phyloP scores from a whole-genome alignment of 1,140 invertebrate genomes.

The Gryon sp. region DNA sequence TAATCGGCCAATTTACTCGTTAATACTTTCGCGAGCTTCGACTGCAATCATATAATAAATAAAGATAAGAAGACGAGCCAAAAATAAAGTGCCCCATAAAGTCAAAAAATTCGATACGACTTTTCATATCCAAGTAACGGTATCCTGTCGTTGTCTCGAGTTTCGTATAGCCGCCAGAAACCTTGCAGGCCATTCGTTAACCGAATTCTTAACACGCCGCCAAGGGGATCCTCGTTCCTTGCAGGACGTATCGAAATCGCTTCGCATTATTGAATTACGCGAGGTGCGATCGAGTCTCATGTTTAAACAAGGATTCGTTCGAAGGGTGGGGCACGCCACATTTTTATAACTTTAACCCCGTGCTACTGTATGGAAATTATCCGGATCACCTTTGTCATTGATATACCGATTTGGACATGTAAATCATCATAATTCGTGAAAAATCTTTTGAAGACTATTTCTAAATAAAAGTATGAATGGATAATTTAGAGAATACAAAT shows the following conservation, averaged over 20 bases:
- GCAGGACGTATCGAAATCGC: slow-evolving; percentile 41
- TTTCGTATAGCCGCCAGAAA: slow-evolving; percentile 57
- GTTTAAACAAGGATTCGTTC: slow-evolving; percentile 11
- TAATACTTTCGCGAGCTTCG: slow-evolving; percentile 19
- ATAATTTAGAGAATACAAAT: no score
- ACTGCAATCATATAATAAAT: slow-evolving; percentile 16
- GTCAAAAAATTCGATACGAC: slow-evolving; percentile 59
- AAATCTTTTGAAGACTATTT: no score
- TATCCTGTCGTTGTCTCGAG: slow-evolving; percentile 46
- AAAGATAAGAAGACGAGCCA: slow-evolving; percentile 21
- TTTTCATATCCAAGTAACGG: slow-evolving; percentile 58
- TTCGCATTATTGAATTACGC: slow-evolving; percentile 51
- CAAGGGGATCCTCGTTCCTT: slow-evolving; percentile 53
- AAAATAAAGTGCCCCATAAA: slow-evolving; percentile 11
- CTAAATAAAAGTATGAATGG: no score
- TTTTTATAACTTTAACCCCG: no score
- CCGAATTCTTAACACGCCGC: slow-evolving; percentile 54
- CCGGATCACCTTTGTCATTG: no score
- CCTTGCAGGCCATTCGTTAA: slow-evolving; percentile 57
- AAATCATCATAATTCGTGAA: no score
- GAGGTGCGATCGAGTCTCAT: slow-evolving; percentile 12
- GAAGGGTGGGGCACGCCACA: slow-evolving; percentile 6
- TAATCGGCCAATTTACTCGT: slow-evolving; percentile 33
- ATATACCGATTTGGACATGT: no score
- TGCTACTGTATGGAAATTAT: no score